Percentiles rank a stretch among this genome's conserved stretches.
Conservation (phyloP, 2,113 vertebrate species). For the Channa maculata region DNA sequence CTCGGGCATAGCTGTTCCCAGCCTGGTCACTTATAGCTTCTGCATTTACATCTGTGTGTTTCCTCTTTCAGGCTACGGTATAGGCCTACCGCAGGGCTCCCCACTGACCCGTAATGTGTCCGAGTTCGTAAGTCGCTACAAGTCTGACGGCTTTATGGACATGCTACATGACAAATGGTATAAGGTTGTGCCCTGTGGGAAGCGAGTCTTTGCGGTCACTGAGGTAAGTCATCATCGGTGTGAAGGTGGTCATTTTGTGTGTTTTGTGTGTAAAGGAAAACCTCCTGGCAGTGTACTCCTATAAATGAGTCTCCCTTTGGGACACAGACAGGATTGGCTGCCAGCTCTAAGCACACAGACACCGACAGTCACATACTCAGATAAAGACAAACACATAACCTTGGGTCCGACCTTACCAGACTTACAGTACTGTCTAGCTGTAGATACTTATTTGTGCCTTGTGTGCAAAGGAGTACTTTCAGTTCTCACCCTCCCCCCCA, state of each 20-base stretch:
- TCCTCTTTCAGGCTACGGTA: constrained; percentile 89
- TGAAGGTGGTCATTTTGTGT: constrained; percentile 50
- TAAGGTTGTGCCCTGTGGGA: constrained; percentile 93
- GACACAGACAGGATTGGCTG: constrained; percentile 55
- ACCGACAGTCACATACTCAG: constrained; percentile 17
- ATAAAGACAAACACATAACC: constrained; percentile 41
- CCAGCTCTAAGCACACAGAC: constrained; percentile 35
- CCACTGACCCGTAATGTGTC: constrained; percentile 93
- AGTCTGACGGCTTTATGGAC: constrained; percentile 97
- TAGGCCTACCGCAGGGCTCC: constrained; percentile 93
- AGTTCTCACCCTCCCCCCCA: constrained; percentile 1
- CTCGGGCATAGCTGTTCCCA: constrained; percentile 3
- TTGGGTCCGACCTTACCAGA: constrained; percentile 33
- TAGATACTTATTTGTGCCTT: constrained; percentile 50
- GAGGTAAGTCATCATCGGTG: constrained; percentile 84
- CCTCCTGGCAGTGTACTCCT: constrained; percentile 39
- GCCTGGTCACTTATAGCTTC: constrained; percentile 8
- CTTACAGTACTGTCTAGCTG: constrained; percentile 55
- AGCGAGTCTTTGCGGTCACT: constrained; percentile 93
- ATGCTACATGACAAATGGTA: constrained; percentile 98
- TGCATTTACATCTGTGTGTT: constrained; percentile 22
- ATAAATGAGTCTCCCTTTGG: constrained; percentile 65
- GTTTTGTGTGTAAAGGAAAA: constrained; percentile 49
- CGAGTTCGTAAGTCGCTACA: constrained; percentile 94
- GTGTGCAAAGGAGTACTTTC: constrained; percentile 9